Conservation (phyloP, 64 coral and sea anemone genomes). For the Dendronephthya gigantea region DNA sequence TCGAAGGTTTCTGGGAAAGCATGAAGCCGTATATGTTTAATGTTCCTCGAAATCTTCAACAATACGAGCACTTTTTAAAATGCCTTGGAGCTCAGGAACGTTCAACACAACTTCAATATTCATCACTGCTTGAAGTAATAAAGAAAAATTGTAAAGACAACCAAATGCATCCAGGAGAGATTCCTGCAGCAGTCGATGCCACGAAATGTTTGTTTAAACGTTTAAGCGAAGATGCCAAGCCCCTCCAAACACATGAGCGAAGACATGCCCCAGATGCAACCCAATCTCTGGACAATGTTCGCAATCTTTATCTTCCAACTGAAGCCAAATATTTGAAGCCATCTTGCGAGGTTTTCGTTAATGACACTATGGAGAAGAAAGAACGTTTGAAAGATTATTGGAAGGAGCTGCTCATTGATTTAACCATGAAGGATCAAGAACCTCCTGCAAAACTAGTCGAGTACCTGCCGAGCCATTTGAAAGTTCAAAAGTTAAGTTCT, state of each 20-base stretch:
- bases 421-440: not conserved
- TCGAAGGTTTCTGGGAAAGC: conserved; percentile 34
- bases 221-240: not conserved
- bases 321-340: not conserved
- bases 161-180: conserved; percentile 86
- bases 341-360: not conserved
- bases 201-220: not conserved
- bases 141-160: conserved; percentile 82
- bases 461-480: not conserved
- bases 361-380: not conserved
- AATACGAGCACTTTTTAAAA: conserved; percentile 77
- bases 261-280: not conserved
- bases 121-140: conserved; percentile 59
- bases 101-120: conserved; percentile 75
- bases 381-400: not conserved
- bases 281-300: not conserved
- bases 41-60: conserved; percentile 70
- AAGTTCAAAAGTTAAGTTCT: conserved; percentile 1
- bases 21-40: conserved; percentile 63
- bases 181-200: not conserved
- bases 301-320: not conserved
- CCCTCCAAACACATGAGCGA: not conserved
- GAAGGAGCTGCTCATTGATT: not conserved
- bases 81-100: conserved; percentile 81
- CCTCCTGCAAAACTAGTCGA: not conserved